A percentile compares a stretch with the other conserved stretches of the same genome.
These are phyloP conservation scores for Bugula neritina DNA, from an alignment of 2,888 invertebrate species.

Conservation along the genomic window DNA sequence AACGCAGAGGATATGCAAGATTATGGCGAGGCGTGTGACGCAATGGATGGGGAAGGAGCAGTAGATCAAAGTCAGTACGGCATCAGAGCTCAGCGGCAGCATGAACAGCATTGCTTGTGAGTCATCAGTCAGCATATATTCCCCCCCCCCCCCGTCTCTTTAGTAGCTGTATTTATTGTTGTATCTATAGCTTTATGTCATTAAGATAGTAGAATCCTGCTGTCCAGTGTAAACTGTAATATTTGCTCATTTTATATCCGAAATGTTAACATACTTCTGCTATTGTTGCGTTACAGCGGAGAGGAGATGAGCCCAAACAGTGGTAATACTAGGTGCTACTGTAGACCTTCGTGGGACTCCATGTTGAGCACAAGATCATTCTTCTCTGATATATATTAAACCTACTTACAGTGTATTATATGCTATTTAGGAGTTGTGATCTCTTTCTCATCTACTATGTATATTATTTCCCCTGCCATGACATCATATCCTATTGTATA, in stretches of 20 bases:
- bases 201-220: too few species aligned
- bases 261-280: too few species aligned
- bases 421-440: neutral
- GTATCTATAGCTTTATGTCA: too few species aligned
- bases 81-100: neutral
- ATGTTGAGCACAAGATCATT: slow-evolving; percentile 34
- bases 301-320: slow-evolving; percentile 31
- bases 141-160: too few species aligned
- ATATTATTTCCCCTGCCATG: too few species aligned
- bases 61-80: neutral
- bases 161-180: too few species aligned
- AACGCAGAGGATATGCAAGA: slow-evolving; percentile 1
- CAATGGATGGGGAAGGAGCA: slow-evolving; percentile 24
- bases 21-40: slow-evolving; percentile 4
- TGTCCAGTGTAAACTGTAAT: too few species aligned
- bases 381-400: slow-evolving; percentile 36
- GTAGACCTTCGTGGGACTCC: slow-evolving; percentile 37
- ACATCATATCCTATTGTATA: too few species aligned
- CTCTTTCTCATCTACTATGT: too few species aligned
- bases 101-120: slow-evolving; percentile 23
- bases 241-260: too few species aligned
- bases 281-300: too few species aligned
- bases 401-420: neutral
- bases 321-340: slow-evolving; percentile 34
- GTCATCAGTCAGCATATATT: too few species aligned